phyloP scores from a whole-genome alignment of 2,888 invertebrate species.

The Limulus polyphemus region DNA sequence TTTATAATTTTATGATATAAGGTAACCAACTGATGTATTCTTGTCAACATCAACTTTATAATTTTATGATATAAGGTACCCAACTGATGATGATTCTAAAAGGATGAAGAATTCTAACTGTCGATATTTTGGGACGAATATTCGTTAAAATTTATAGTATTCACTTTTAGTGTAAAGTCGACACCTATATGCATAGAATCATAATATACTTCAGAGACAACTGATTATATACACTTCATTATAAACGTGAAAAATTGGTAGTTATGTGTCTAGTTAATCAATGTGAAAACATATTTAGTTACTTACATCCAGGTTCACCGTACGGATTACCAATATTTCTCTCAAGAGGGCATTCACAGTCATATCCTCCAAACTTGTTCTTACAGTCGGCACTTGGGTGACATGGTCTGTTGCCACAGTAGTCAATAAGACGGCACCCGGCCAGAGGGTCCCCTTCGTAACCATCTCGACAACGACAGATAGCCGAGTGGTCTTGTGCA shows the following conservation, averaged over 20 bases:
- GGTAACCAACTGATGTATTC: not conserved
- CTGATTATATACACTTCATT: no score
- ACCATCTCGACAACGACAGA: slow-evolving; percentile 70
- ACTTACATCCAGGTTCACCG: slow-evolving; percentile 49
- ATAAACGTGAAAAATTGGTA: no score
- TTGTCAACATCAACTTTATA: no score
- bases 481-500: slow-evolving; percentile 64
- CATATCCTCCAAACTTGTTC: slow-evolving; percentile 63
- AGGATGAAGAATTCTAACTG: no score
- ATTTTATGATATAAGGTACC: no score
- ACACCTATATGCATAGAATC: no score
- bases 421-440: slow-evolving; percentile 59
- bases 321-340: slow-evolving; percentile 55
- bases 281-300: not conserved
- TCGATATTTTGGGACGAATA: no score
- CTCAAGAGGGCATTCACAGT: slow-evolving; percentile 62
- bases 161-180: no score
- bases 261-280: no score
- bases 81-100: not conserved
- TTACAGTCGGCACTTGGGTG: slow-evolving; percentile 62
- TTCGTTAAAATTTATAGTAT: not conserved
- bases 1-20: no score
- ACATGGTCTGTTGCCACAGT: slow-evolving; percentile 62
- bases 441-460: slow-evolving; percentile 62
- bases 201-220: no score